Evolutionary conservation across 2,113 vertebrate genomes (phyloP).

Genomic region (Oenanthe melanoleuca): DNA sequence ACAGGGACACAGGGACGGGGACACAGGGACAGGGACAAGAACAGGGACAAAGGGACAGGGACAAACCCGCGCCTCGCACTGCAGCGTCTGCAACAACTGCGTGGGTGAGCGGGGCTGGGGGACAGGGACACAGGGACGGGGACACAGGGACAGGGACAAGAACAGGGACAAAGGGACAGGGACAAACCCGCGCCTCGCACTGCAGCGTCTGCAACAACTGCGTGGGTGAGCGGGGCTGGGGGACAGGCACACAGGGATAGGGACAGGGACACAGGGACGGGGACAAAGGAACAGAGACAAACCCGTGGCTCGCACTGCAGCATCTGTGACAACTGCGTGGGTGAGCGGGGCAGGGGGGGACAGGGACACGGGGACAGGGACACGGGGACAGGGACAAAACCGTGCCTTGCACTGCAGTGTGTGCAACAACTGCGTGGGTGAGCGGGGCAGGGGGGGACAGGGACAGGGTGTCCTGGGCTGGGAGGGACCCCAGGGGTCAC

Average conservation of each 20-base stretch:
- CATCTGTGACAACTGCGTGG: slow-evolving; percentile 96
- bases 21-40: too few species aligned
- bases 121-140: too few species aligned
- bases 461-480: background rate
- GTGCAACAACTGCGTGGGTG: slow-evolving; percentile 97
- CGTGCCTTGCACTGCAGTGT: slow-evolving; percentile 91
- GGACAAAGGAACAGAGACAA: too few species aligned
- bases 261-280: too few species aligned
- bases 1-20: too few species aligned
- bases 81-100: slow-evolving; percentile 97
- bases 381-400: too few species aligned
- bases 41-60: too few species aligned
- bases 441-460: background rate
- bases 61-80: slow-evolving; percentile 96
- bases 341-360: slow-evolving; percentile 66
- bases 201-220: slow-evolving; percentile 98
- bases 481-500: fast-evolving
- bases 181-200: slow-evolving; percentile 86
- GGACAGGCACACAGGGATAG: too few species aligned
- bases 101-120: slow-evolving; percentile 79
- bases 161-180: too few species aligned
- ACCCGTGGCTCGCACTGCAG: slow-evolving; percentile 88
- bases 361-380: too few species aligned
- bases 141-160: too few species aligned
- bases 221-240: slow-evolving; percentile 81